Conservation (phyloP, 2,797 vertebrate genomes). For the Momotus momota region DNA sequence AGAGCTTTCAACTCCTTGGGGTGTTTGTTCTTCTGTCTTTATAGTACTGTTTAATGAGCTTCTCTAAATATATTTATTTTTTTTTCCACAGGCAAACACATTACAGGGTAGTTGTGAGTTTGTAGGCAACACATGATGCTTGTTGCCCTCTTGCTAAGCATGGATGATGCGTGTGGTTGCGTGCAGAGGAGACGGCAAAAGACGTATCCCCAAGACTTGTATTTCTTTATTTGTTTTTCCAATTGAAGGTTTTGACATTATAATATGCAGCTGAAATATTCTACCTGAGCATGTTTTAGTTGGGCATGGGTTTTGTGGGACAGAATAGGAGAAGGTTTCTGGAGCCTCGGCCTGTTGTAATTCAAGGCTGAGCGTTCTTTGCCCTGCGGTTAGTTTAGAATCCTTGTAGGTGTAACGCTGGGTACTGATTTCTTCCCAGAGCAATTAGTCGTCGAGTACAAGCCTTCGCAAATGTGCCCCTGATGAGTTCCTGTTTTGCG, state of each 20-base stretch:
- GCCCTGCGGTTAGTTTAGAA: neutral
- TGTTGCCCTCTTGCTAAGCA: neutral
- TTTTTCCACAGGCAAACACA: neutral
- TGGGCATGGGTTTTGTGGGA: neutral
- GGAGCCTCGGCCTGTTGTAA: neutral
- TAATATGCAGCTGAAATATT: neutral
- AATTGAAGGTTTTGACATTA: neutral
- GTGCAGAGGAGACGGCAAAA: neutral
- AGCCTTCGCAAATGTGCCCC: neutral
- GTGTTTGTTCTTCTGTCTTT: neutral
- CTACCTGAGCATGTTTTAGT: neutral
- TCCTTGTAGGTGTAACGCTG: neutral
- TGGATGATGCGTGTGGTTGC: neutral
- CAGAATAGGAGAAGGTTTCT: neutral
- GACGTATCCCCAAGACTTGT: neutral
- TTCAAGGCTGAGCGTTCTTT: neutral
- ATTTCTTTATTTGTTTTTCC: neutral
- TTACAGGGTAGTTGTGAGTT: neutral
- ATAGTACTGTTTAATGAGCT: neutral
- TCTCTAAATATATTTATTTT: neutral
- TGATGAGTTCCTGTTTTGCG: neutral
- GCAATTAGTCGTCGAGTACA: constrained; percentile 4
- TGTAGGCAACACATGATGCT: neutral
- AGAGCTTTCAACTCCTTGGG: neutral
- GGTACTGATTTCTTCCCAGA: neutral